Evolutionary conservation across 1,140 invertebrate genomes (phyloP).

Genomic region (Drosophila novamexicana): DNA sequence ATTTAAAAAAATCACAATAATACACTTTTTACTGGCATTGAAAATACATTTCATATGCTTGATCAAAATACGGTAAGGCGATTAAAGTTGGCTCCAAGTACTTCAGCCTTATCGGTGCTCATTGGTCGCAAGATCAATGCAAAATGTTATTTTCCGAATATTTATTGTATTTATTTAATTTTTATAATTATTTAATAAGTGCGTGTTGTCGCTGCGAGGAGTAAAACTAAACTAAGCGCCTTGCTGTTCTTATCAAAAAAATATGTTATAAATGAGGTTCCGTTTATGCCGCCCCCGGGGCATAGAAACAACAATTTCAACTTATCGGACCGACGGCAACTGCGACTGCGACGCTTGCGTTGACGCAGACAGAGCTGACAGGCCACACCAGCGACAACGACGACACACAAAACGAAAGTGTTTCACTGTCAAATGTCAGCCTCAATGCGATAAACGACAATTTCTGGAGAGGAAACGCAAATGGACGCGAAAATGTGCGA

Average conservation of each 20-base stretch:
- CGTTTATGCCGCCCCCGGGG: slow-evolving; percentile 30
- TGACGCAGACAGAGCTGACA: slow-evolving; percentile 29
- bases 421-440: slow-evolving; percentile 69
- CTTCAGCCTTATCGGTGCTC: too few species aligned
- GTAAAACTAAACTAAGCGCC: slow-evolving; percentile 42
- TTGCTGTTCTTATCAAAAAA: slow-evolving; percentile 40
- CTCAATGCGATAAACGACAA: slow-evolving; percentile 34
- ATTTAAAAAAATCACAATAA: too few species aligned
- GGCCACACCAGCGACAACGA: slow-evolving; percentile 28
- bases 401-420: slow-evolving; percentile 58
- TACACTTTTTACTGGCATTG: too few species aligned
- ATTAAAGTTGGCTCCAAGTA: neutral
- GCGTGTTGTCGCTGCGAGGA: slow-evolving; percentile 28
- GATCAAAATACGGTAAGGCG: too few species aligned
- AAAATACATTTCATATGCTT: too few species aligned
- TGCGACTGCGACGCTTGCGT: slow-evolving; percentile 17
- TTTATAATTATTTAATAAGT: slow-evolving; percentile 14
- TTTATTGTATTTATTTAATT: slow-evolving; percentile 3
- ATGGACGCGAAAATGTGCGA: slow-evolving; percentile 32
- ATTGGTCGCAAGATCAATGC: too few species aligned
- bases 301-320: slow-evolving; percentile 43
- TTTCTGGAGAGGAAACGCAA: slow-evolving; percentile 46
- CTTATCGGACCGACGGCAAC: slow-evolving; percentile 42
- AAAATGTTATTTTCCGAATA: neutral
- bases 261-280: slow-evolving; percentile 40